phyloP scores from a whole-genome alignment of 2,888 invertebrate species.

The Scrobipalpa atriplicella region DNA sequence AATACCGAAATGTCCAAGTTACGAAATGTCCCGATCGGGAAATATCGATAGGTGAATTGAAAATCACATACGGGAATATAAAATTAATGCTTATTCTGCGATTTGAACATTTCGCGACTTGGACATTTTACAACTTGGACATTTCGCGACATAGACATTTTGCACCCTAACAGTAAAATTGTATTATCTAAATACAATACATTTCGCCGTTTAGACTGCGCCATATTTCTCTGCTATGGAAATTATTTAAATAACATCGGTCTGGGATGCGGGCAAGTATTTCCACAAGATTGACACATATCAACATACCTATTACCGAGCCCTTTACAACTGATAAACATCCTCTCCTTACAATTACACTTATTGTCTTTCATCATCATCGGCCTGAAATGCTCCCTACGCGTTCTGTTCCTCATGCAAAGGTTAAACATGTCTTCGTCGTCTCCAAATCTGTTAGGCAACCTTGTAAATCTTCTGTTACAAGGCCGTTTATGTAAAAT shows the following conservation, averaged over 20 bases:
- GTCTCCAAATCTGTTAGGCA: not conserved
- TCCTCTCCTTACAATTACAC: slow-evolving; percentile 20
- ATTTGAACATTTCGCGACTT: too few species aligned
- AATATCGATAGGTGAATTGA: too few species aligned
- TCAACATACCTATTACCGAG: not conserved
- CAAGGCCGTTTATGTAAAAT: not conserved
- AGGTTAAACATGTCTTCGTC: not conserved
- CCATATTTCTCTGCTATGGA: too few species aligned
- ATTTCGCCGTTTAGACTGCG: too few species aligned
- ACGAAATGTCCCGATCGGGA: too few species aligned
- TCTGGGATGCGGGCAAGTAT: not conserved
- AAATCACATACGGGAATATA: too few species aligned
- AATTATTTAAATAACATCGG: not conserved
- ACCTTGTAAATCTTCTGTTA: not conserved
- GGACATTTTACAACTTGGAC: too few species aligned
- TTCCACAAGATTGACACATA: slow-evolving; percentile 17
- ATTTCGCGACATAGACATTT: too few species aligned
- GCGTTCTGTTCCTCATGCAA: not conserved
- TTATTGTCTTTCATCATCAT: not conserved
- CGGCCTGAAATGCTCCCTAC: not conserved
- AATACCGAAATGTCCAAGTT: too few species aligned
- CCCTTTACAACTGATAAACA: slow-evolving; percentile 1
- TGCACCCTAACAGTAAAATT: too few species aligned
- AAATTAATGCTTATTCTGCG: too few species aligned
- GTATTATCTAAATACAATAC: too few species aligned